phyloP scores from a whole-genome alignment of 2,888 invertebrate species.

The Diloba caeruleocephala region DNA sequence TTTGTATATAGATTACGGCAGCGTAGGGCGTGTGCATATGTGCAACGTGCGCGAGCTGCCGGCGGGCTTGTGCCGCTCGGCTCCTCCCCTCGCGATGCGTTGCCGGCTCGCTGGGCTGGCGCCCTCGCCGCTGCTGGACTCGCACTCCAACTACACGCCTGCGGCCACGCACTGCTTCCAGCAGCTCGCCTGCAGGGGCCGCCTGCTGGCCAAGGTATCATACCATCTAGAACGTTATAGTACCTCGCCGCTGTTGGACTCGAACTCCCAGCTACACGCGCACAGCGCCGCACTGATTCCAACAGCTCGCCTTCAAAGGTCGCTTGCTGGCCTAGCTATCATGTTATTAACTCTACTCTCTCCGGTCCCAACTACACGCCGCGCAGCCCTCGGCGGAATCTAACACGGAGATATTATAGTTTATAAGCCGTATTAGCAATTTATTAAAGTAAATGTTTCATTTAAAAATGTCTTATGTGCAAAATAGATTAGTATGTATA shows the following conservation, averaged over 20 bases:
- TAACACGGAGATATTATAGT: no score
- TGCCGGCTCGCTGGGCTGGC: slow-evolving; percentile 92
- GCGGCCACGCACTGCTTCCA: slow-evolving; percentile 90
- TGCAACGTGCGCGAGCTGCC: slow-evolving; percentile 82
- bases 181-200: slow-evolving; percentile 65
- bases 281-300: slow-evolving; percentile 89
- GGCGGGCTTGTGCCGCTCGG: slow-evolving; percentile 53
- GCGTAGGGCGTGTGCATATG: slow-evolving; percentile 80
- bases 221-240: no score
- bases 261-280: slow-evolving; percentile 90
- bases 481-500: no score
- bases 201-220: slow-evolving; percentile 83
- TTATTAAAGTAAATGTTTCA: no score
- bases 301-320: slow-evolving; percentile 66
- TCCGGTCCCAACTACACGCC: slow-evolving; percentile 91
- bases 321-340: slow-evolving; percentile 84
- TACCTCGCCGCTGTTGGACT: slow-evolving; percentile 90
- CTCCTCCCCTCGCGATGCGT: slow-evolving; percentile 89
- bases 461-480: no score
- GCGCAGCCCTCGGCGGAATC: slow-evolving; percentile 90
- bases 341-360: slow-evolving; percentile 86
- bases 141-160: slow-evolving; percentile 90
- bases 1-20: slow-evolving; percentile 94
- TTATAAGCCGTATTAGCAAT: no score
- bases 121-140: slow-evolving; percentile 90